Base-by-base conservation (phyloP, 2,888 invertebrate species). In the Dinocampus coccinellae region DNA sequence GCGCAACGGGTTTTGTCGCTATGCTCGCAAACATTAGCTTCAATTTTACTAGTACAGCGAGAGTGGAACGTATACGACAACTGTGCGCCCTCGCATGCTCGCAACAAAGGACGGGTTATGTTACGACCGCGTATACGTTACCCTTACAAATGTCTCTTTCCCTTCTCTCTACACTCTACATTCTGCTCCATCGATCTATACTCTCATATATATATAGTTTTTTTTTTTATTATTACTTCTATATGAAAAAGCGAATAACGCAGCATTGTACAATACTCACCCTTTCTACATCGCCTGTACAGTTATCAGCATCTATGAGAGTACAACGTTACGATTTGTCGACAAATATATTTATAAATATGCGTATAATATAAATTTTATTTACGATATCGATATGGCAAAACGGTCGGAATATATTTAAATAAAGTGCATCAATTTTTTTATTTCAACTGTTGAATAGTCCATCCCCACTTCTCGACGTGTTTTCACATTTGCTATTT, bases 21-120 rank as follows among this genome's bases (percentile, higher is more conserved):
- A 53, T 61, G 67, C 58, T 68, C 39, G 62, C 57, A 24, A 55
- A 53, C 33, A 34, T 57, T 39, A 39, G 34, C 66, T 34, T 39
- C 16, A 47, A 63, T 58, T 69, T 69, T 70, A 70, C 42, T n/a
- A n/a, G n/a, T n/a, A n/a, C 36, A 47, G 64, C 52, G 36, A 29
- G 47, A 34, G 55, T 26, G 65, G 65, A n/a, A n/a, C n/a, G n/a
- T n/a, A n/a, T n/a, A n/a, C n/a, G n/a, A n/a, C n/a, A n/a, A 62
- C 36, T 24, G n/a, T 52, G 61, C 55, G 53, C 62, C 62, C 58
- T 11, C 24, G 33, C 68, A 68, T 29, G 62, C 73, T 47, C 73
- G 78, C 79, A 79, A 82, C 80, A 81, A 81, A 80, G 80, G 78
- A 81, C 79, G 82, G 79, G 79, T 82, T 82, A 80, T 78, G 79